Evolutionary conservation across 2,113 vertebrate species (phyloP), one percentile per base, ranked within the genome.

Genomic region (Okapia johnstoni): DNA sequence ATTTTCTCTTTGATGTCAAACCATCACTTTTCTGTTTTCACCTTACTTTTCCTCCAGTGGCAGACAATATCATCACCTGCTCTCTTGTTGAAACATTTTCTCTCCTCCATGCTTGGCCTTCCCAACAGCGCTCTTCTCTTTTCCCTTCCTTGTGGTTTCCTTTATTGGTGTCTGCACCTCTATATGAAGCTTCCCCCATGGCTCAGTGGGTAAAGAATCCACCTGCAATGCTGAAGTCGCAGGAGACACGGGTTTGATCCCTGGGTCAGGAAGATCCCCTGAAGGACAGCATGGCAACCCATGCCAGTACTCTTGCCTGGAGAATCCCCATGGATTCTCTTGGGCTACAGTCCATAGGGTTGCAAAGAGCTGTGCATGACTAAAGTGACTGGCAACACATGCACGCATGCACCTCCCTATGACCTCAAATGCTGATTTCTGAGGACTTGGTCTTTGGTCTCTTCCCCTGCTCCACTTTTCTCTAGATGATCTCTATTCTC

Each of bases 351-450:
- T 40, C 21, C 70, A 26, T 7, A 14, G 36, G 3, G 36, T 26
- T 14, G 36, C 70, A 76, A 43, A 76, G 11, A 43, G 36, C 36
- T 43, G 36, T 21, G 25, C 36, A 2, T 43, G 10, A 70, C n/a
- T 6, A 11, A 43, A 76, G 70, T 76, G 70, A 7, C 70, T 73
- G 36, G 5, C 9, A 21, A 5, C 4, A 43, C 36, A 43, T 1
- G 3, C 36, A 40, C 0, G 5, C 19, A 23, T 3, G n/a, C 0
- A 3, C 3, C 15, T 79, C 36, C 23, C 5, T 5, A 5, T 36
- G 58, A 36, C 33, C 28, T 70, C 70, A n/a, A 30, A 30, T 33
- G 5, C 77, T 33, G 23, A 92, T 40, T 70, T 10, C 28, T 12
- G 30, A 54, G 5, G 28, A 33, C 14, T 50, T 3, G 0, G 3